Conservation (phyloP, 2,888 invertebrate genomes). For the Cylloceria caligata region DNA sequence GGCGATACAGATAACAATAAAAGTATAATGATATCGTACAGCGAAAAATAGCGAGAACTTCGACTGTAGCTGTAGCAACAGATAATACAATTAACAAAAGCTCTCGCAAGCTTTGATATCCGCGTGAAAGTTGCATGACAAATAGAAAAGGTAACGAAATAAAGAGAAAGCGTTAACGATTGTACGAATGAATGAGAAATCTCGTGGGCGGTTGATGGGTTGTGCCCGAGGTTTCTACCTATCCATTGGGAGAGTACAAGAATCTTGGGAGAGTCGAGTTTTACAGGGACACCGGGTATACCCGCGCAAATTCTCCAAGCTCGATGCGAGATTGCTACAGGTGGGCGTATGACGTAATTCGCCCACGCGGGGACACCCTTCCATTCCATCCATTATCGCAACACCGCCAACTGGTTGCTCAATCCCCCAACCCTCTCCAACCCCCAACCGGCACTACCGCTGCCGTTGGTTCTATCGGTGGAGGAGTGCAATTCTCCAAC, state of each 20-base stretch:
- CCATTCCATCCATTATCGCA: constrained; percentile 76
- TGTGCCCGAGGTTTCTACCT: neutral
- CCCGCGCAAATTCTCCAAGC: constrained; percentile 46
- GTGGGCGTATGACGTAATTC: constrained; percentile 83
- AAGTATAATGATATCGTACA: too few relatives aligned
- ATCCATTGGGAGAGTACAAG: too few relatives aligned
- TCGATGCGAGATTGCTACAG: constrained; percentile 77
- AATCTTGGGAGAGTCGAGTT: constrained; percentile 25
- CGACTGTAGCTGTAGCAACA: neutral
- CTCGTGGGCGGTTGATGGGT: constrained; percentile 15
- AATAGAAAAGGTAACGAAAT: neutral
- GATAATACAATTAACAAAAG: neutral
- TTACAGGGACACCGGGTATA: constrained; percentile 70
- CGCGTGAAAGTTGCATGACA: neutral
- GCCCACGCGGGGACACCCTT: constrained; percentile 77
- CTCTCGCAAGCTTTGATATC: neutral
- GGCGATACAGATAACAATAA: too few relatives aligned
- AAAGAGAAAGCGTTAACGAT: neutral
- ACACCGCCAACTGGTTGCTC: constrained; percentile 65
- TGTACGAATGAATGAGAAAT: constrained; percentile 13
- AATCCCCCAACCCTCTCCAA: neutral
- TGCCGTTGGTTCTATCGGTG: constrained; percentile 1
- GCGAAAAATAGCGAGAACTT: neutral
- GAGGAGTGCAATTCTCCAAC: neutral
- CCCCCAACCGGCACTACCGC: neutral